Conservation (phyloP, 2,113 vertebrate species). For the Paraplagusia blochii region DNA sequence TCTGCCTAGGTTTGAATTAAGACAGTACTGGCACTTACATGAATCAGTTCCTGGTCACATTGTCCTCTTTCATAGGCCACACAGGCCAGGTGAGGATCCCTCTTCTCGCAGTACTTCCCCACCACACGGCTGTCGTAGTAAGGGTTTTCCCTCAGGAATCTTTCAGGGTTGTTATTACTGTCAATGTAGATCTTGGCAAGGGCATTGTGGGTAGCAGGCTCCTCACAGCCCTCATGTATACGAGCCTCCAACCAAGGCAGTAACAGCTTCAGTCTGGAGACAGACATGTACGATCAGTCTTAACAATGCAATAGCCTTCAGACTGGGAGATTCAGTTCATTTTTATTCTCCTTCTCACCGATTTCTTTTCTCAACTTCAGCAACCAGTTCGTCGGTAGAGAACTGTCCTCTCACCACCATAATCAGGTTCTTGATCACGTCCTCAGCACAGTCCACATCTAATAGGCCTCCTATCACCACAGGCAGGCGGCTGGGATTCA, state of each 20-base stretch:
- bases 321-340: no score
- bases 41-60: conserved; percentile 95
- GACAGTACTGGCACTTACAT: conserved; percentile 79
- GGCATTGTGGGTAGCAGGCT: conserved; percentile 96
- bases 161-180: conserved; percentile 98
- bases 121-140: conserved; percentile 97
- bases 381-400: conserved; percentile 97
- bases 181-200: conserved; percentile 99
- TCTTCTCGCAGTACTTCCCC: conserved; percentile 98
- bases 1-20: no score
- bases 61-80: conserved; percentile 98
- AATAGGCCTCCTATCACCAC: conserved; percentile 96
- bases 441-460: conserved; percentile 98
- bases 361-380: conserved; percentile 98
- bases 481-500: conserved; percentile 95
- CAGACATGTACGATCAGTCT: neutral
- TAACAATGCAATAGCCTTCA: no score
- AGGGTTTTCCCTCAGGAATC: conserved; percentile 95
- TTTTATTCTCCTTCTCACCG: conserved; percentile 70
- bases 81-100: conserved; percentile 96
- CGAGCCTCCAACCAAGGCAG: conserved; percentile 96
- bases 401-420: conserved; percentile 97
- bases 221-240: conserved; percentile 97
- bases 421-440: conserved; percentile 97
- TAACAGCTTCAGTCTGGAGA: conserved; percentile 88